phyloP scores from a whole-genome alignment of 2,113 vertebrate genomes.

The Phalacrocorax aristotelis region DNA sequence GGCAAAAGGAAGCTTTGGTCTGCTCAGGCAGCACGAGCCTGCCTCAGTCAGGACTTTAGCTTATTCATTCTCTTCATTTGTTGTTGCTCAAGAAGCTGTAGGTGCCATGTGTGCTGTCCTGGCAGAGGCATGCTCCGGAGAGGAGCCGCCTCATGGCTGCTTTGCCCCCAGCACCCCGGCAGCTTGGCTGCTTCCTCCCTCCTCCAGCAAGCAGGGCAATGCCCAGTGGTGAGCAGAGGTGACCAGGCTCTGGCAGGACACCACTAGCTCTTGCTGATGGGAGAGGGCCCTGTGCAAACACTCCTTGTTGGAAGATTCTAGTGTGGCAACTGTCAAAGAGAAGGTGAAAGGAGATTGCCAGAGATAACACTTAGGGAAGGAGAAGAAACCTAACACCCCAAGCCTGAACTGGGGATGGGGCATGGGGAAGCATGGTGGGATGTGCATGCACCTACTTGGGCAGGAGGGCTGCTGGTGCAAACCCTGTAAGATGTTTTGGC shows the following conservation, averaged over 20 bases:
- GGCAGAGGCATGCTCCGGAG: fast-evolving
- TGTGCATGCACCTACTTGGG: fast-evolving
- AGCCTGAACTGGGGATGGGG: fast-evolving
- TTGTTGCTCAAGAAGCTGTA: no score
- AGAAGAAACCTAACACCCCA: background rate
- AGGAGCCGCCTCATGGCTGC: background rate
- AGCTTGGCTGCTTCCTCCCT: fast-evolving
- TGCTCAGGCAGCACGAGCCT: background rate
- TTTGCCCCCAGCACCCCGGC: background rate
- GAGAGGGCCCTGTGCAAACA: fast-evolving
- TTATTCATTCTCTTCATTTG: background rate
- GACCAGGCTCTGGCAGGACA: background rate
- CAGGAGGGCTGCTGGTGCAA: background rate
- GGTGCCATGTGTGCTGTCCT: fast-evolving
- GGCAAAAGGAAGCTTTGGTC: background rate
- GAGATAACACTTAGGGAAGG: background rate
- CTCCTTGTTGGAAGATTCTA: background rate
- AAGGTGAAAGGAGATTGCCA: background rate
- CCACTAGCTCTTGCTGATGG: background rate
- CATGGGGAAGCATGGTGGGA: background rate
- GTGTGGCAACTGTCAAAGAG: background rate
- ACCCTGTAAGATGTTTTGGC: background rate
- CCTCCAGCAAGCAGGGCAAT: fast-evolving
- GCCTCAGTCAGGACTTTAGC: background rate
- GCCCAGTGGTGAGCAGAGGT: no score